These are phyloP conservation scores for Harmothoe impar DNA, from an alignment of 2,888 invertebrate genomes.

Conservation along the genomic window DNA sequence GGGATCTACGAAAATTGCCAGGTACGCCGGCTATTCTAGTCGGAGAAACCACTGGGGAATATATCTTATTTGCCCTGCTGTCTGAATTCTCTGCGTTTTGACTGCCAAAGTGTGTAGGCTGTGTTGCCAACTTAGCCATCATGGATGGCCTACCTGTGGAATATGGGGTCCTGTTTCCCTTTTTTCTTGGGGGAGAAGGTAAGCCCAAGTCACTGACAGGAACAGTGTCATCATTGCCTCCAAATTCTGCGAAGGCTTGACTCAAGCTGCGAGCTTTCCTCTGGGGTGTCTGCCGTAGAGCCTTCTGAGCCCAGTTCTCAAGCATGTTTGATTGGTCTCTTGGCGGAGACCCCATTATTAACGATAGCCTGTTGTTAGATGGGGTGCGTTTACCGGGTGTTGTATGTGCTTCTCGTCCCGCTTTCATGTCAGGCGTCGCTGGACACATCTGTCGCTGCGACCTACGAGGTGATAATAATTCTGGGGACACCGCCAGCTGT, in stretches of 20 bases:
- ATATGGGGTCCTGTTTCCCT: not conserved
- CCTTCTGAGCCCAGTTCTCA: conserved; percentile 42
- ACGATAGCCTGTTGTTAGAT: not conserved
- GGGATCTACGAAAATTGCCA: not conserved
- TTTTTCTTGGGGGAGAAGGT: conserved; percentile 12
- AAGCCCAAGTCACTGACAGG: not conserved
- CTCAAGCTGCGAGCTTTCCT: not conserved
- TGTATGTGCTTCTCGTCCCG: not conserved
- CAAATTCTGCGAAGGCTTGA: conserved; percentile 1
- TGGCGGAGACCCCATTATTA: not conserved
- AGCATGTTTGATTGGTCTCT: conserved; percentile 15
- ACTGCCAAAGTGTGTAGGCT: not conserved
- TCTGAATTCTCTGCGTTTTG: not conserved
- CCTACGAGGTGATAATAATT: not conserved
- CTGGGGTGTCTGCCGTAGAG: conserved; percentile 37
- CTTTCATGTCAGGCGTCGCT: not conserved
- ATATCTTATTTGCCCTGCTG: not conserved
- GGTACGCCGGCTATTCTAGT: not conserved
- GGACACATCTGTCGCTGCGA: not conserved
- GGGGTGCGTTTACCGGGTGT: conserved; percentile 24
- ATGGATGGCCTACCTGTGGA: not conserved
- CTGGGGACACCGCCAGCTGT: not conserved
- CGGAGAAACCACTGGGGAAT: not conserved
- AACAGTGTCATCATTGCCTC: conserved; percentile 38
- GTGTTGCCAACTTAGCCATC: not conserved